phyloP scores from a whole-genome alignment of 2,888 invertebrate genomes.

The Chrysomela aeneicollis region DNA sequence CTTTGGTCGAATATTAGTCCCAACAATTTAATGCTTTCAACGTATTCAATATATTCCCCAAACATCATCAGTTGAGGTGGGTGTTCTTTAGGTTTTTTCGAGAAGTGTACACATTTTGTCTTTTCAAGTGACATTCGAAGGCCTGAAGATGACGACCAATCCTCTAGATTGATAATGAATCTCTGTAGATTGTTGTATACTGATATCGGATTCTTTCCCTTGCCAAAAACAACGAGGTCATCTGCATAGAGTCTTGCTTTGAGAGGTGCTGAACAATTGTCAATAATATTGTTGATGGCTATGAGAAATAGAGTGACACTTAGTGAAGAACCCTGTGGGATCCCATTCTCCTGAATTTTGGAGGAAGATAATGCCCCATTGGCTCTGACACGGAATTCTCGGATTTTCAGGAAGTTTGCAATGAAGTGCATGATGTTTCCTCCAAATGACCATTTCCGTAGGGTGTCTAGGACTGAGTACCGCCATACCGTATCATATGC shows the following conservation, averaged over 20 bases:
- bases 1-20: constrained; percentile 16
- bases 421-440: constrained; percentile 2
- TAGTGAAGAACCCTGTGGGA: neutral
- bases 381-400: neutral
- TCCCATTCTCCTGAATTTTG: neutral
- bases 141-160: neutral
- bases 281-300: constrained; percentile 8
- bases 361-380: neutral
- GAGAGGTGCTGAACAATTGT: neutral
- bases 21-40: constrained; percentile 6
- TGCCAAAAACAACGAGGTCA: constrained; percentile 2
- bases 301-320: neutral
- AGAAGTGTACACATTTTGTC: constrained; percentile 2
- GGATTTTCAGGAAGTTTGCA: constrained; percentile 1
- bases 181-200: neutral
- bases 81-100: constrained; percentile 2
- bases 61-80: neutral
- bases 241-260: constrained; percentile 3
- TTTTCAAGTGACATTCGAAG: constrained; percentile 1
- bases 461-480: neutral
- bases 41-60: neutral
- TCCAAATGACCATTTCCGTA: neutral
- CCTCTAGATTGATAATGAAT: neutral
- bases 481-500: constrained; percentile 18
- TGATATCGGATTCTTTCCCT: neutral